Conservation (phyloP, 2,888 invertebrate genomes). For the Sceliomorpha sp. region DNA sequence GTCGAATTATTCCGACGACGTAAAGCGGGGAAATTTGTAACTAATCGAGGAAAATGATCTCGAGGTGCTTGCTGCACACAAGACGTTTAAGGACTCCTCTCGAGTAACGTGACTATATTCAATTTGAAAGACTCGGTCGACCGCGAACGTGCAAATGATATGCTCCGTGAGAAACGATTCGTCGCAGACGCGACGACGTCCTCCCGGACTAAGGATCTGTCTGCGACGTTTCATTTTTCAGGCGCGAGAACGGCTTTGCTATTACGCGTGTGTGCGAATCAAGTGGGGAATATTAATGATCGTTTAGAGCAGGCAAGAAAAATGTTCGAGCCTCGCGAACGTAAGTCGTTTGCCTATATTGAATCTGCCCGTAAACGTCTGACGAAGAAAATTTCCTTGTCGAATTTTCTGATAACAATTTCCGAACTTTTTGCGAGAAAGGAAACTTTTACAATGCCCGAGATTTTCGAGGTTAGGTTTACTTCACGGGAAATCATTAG, state of each 20-base stretch:
- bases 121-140: conserved; percentile 37
- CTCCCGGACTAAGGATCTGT: conserved; percentile 8
- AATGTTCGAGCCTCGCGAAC: conserved; percentile 1
- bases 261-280: conserved; percentile 5
- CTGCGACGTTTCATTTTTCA: conserved; percentile 36
- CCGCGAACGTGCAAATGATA: conserved; percentile 31
- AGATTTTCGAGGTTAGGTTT: too few relatives aligned
- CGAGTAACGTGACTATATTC: conserved; percentile 23
- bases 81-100: conserved; percentile 9
- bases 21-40: not conserved
- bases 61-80: not conserved
- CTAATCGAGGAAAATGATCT: not conserved
- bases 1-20: not conserved
- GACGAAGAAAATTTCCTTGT: too few relatives aligned
- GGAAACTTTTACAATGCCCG: too few relatives aligned
- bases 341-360: too few relatives aligned
- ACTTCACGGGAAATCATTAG: too few relatives aligned
- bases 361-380: not conserved
- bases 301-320: not conserved
- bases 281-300: conserved; percentile 26
- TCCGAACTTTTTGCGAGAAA: too few relatives aligned
- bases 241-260: conserved; percentile 13
- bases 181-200: conserved; percentile 17
- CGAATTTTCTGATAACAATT: too few relatives aligned
- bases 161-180: conserved; percentile 28